Conservation (phyloP, 2,888 invertebrate genomes). For the Scaptomyza polygonia region DNA sequence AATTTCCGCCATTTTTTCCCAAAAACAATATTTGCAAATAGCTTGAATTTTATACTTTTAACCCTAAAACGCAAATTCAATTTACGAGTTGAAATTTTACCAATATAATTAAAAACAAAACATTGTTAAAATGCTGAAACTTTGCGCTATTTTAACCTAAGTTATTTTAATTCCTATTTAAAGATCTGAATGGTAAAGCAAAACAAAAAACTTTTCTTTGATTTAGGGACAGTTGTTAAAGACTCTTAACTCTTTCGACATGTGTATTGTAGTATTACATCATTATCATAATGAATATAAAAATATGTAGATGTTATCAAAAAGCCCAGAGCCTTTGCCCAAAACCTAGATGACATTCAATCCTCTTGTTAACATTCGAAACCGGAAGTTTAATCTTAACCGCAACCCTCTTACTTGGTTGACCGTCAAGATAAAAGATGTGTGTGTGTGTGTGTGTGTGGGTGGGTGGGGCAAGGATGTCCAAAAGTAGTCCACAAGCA, state of each 20-base stretch:
- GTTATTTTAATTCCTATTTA: too few relatives aligned
- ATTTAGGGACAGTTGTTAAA: neutral
- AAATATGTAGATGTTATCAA: too few relatives aligned
- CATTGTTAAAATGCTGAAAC: too few relatives aligned
- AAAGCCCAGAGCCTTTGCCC: too few relatives aligned
- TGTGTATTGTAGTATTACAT: neutral
- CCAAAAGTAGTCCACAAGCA: neutral
- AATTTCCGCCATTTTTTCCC: too few relatives aligned
- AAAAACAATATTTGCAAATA: too few relatives aligned
- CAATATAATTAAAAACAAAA: too few relatives aligned
- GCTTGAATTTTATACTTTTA: too few relatives aligned
- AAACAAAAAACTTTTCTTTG: neutral
- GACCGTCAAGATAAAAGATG: slow-evolving; percentile 2
- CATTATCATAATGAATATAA: too few relatives aligned
- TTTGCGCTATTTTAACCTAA: too few relatives aligned
- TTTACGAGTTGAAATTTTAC: too few relatives aligned
- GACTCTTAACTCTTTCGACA: neutral
- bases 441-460: slow-evolving; percentile 1
- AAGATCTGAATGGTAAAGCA: neutral
- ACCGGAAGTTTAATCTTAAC: slow-evolving; percentile 3
- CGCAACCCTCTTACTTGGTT: slow-evolving; percentile 18
- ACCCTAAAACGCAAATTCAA: too few relatives aligned
- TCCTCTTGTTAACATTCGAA: neutral
- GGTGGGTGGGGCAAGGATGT: neutral
- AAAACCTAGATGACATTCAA: neutral